Conservation (phyloP, 2,797 vertebrate genomes). For the Morelia viridis region DNA sequence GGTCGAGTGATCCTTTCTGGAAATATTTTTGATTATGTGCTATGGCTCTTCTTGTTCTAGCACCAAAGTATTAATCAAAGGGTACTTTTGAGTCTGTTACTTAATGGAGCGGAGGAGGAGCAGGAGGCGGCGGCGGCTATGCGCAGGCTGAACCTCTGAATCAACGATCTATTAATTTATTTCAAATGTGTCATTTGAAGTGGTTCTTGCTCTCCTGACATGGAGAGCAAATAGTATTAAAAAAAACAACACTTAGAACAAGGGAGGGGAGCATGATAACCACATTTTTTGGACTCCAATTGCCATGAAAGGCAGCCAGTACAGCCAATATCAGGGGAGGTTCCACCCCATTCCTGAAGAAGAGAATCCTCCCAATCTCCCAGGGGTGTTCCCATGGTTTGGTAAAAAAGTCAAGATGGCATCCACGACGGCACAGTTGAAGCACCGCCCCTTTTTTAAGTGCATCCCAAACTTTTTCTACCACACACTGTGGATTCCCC, state of each 20-base stretch:
- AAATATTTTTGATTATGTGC: conserved; percentile 88
- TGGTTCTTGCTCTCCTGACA: background rate
- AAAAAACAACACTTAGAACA: background rate
- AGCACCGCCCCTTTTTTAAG: background rate
- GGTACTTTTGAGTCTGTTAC: conserved; percentile 68
- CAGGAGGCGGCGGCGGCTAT: background rate
- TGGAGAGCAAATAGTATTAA: background rate
- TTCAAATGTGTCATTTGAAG: background rate
- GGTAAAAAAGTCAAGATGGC: background rate
- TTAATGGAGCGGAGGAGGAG: conserved; percentile 28
- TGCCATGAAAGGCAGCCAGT: background rate
- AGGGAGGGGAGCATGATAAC: background rate
- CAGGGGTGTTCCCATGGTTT: background rate
- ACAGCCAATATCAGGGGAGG: background rate
- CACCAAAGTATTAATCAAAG: conserved; percentile 76
- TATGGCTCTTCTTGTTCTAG: conserved; percentile 67
- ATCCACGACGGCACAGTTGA: background rate
- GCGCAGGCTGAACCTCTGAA: conserved; percentile 17
- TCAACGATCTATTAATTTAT: conserved; percentile 16
- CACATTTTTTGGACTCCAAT: background rate
- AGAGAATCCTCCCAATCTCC: background rate
- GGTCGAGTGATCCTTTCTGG: conserved; percentile 83
- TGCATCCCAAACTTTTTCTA: background rate
- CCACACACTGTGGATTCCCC: background rate
- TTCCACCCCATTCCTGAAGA: background rate